Conservation (phyloP, 2,113 vertebrate genomes). For the Brachirus orientalis region DNA sequence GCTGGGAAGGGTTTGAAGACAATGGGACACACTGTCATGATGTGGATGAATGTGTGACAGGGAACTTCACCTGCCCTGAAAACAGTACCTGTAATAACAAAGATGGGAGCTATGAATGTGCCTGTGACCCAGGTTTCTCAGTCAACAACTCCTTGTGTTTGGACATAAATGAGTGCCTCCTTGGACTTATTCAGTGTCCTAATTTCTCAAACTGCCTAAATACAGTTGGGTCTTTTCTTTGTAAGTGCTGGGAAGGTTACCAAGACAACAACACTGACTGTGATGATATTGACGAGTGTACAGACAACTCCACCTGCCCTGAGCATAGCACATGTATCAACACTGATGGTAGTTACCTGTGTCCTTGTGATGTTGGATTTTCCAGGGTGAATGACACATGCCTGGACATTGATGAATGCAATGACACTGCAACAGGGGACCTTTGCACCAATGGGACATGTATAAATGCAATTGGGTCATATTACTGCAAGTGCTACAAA, state of each 20-base stretch:
- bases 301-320: constrained; percentile 69
- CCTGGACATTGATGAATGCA: constrained; percentile 81
- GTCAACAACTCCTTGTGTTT: constrained; percentile 74
- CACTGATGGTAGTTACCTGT: constrained; percentile 72
- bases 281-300: constrained; percentile 81
- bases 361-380: constrained; percentile 79
- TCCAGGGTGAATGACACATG: constrained; percentile 61
- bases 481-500: constrained; percentile 75
- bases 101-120: constrained; percentile 77
- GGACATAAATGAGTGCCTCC: constrained; percentile 82
- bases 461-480: constrained; percentile 80
- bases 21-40: constrained; percentile 79
- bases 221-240: constrained; percentile 76
- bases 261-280: constrained; percentile 70
- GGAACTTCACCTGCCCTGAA: constrained; percentile 72
- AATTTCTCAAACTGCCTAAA: constrained; percentile 78
- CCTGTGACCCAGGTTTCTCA: constrained; percentile 77
- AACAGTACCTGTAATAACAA: constrained; percentile 80
- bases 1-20: constrained; percentile 78
- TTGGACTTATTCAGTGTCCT: constrained; percentile 62
- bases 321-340: constrained; percentile 80
- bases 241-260: constrained; percentile 81
- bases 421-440: background rate
- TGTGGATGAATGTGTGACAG: constrained; percentile 76
- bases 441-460: constrained; percentile 79